Conservation (phyloP, 1,140 invertebrate species). For the Drosophila asahinai region DNA sequence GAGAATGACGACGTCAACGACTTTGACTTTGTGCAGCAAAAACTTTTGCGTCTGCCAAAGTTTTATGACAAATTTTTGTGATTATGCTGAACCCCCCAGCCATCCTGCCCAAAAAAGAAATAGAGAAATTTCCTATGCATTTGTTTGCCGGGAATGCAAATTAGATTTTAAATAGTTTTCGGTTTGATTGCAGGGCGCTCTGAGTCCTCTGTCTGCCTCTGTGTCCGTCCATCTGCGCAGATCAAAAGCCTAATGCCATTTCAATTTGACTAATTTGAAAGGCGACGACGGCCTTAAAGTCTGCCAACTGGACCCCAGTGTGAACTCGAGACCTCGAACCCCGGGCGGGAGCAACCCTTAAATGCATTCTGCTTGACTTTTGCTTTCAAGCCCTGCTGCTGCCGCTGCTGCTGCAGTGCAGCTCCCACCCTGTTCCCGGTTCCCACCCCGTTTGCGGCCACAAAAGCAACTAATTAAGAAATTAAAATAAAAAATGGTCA, state of each 20-base stretch:
- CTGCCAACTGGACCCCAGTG: slow-evolving; percentile 10
- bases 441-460: slow-evolving; percentile 34
- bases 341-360: slow-evolving; percentile 46
- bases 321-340: not conserved
- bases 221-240: slow-evolving; percentile 16
- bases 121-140: slow-evolving; percentile 49
- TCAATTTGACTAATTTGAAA: slow-evolving; percentile 73
- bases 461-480: slow-evolving; percentile 81
- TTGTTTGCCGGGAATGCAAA: slow-evolving; percentile 70
- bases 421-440: not conserved
- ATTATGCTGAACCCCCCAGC: slow-evolving; percentile 47
- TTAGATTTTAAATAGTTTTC: slow-evolving; percentile 81
- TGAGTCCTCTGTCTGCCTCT: not conserved
- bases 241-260: slow-evolving; percentile 68
- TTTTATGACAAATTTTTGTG: slow-evolving; percentile 79
- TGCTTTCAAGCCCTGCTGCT: slow-evolving; percentile 30
- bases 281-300: slow-evolving; percentile 46
- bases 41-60: slow-evolving; percentile 71
- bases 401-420: not conserved
- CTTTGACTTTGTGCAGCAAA: slow-evolving; percentile 63
- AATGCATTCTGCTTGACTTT: slow-evolving; percentile 52
- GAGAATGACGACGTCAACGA: slow-evolving; percentile 41
- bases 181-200: slow-evolving; percentile 53
- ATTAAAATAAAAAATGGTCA: slow-evolving; percentile 68
- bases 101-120: not conserved